These are phyloP conservation scores for Martes flavigula DNA, from an alignment of 2,797 vertebrate species.

Conservation along the genomic window DNA sequence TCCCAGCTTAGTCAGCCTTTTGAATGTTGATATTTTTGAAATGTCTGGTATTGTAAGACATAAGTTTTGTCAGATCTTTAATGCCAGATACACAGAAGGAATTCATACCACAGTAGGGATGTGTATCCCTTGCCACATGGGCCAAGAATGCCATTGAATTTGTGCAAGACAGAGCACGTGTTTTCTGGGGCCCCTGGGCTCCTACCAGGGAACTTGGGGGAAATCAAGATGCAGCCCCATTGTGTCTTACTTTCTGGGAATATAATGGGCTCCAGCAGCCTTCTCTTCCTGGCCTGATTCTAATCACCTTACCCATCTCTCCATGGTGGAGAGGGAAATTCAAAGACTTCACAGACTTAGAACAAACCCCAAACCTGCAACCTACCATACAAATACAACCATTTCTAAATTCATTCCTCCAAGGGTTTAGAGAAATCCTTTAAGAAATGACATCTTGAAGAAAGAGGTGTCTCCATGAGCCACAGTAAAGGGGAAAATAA, in stretches of 20 bases:
- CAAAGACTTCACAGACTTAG: neutral
- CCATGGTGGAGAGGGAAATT: neutral
- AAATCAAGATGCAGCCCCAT: neutral
- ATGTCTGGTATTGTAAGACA: neutral
- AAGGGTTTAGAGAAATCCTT: neutral
- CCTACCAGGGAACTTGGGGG: neutral
- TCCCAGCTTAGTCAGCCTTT: neutral
- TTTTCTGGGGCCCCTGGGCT: neutral
- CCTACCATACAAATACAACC: neutral
- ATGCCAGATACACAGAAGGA: neutral
- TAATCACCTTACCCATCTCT: neutral
- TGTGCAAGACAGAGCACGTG: neutral
- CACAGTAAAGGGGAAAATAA: neutral
- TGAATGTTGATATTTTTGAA: slow-evolving; percentile 24
- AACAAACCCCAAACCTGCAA: neutral
- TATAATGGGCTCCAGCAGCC: neutral
- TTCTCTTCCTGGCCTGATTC: neutral
- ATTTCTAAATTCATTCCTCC: neutral
- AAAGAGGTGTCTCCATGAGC: neutral
- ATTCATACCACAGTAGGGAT: neutral
- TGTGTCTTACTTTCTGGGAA: neutral
- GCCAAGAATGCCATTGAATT: neutral
- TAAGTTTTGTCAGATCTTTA: neutral
- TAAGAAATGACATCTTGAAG: neutral
- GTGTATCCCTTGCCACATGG: neutral